Percentiles rank a stretch among this genome's conserved stretches.
Conservation (phyloP, 2,113 vertebrate genomes). For the Syrrhaptes paradoxus region DNA sequence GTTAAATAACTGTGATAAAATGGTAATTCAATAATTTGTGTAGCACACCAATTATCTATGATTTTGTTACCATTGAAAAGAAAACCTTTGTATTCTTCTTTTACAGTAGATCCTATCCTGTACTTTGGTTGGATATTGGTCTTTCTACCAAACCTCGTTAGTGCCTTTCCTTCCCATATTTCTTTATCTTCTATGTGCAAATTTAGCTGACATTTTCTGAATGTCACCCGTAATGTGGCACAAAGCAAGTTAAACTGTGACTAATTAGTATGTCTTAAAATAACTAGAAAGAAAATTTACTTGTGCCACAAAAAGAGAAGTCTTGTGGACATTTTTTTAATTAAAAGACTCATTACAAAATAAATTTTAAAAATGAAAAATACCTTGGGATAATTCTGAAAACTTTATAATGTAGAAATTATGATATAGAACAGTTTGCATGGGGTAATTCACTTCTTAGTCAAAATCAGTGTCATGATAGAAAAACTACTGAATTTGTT, state of each 20-base stretch:
- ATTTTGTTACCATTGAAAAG: background rate
- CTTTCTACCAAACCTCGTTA: background rate
- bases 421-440: background rate
- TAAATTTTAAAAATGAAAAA: background rate
- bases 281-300: background rate
- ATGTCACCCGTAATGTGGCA: background rate
- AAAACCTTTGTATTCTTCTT: background rate
- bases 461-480: background rate
- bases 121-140: background rate
- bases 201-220: background rate
- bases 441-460: background rate
- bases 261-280: background rate
- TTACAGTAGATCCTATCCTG: background rate
- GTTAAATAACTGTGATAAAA: background rate
- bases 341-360: background rate
- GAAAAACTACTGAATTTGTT: background rate
- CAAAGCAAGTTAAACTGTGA: background rate
- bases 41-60: background rate
- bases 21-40: background rate
- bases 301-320: background rate
- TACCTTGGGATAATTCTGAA: background rate
- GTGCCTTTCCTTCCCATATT: background rate
- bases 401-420: background rate
- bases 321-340: background rate
- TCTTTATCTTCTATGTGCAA: background rate